Base-by-base conservation (phyloP, 2,797 vertebrate genomes). In the Ctenosaura bakeri region DNA sequence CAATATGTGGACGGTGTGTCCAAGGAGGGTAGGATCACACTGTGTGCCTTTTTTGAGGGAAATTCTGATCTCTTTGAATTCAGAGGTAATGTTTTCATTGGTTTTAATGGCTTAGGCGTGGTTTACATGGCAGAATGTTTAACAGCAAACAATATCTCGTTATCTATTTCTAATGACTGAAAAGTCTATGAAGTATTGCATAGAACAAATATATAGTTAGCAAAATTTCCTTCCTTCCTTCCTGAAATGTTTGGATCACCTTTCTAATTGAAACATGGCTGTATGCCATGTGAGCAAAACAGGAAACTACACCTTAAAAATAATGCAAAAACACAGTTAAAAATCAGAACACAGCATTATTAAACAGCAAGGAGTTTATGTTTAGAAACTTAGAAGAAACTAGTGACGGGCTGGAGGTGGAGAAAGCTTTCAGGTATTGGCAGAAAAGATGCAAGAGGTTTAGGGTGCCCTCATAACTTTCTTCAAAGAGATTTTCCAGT, bases 311-410 rank as follows among this genome's bases (percentile, higher is more conserved):
- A 62, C 38, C 46, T 83, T 83, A 64, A 83, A 83, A 42, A 38
- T 8, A 83, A 16, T 16, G 14, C 16, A 64, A 69, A 83, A 38
- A 84, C 26, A 66, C 62, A 14, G 46, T 69, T 84, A 84, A 64
- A 64, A 84, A 84, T 69, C 38, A 69, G 69, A 84, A 84, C 62
- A 69, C 83, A 84, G 26, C 26, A 69, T 50, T 16, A 32, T 42
- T 46, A 84, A 84, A 69, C 38, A 69, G 26, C 38, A 66, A 24
- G 18, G 42, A 69, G 7, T 69, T 8, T 66, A 64, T 20, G 18
- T 62, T 18, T 22, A 38, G 64, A 50, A 84, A 84, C 38, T 42
- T 50, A 52, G 64, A 62, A 22, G 14, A 64, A 42, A 64, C 35
- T 6, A 83, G 6, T 64, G 56, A 84, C 38, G 69, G 26, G 29